These are phyloP conservation scores for Pseudomyrmex sp. DNA, from an alignment of 1,140 invertebrate genomes.

Conservation along the genomic window DNA sequence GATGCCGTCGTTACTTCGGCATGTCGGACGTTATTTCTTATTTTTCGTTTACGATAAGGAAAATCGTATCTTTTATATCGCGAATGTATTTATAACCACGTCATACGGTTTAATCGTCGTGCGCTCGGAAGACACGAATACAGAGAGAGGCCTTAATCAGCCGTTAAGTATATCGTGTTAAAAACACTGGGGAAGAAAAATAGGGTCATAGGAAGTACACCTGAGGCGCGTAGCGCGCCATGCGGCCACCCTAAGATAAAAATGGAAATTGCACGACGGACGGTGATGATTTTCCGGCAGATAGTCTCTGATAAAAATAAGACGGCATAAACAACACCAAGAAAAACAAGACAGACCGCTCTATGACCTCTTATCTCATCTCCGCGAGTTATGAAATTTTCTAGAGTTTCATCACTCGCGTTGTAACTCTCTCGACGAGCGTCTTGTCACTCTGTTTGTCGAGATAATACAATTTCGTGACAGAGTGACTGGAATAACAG, in stretches of 20 bases:
- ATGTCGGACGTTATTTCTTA: not conserved
- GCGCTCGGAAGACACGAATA: slow-evolving; percentile 44
- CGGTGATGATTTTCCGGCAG: slow-evolving; percentile 57
- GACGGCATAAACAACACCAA: slow-evolving; percentile 54
- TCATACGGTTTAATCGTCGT: slow-evolving; percentile 40
- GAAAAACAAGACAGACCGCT: slow-evolving; percentile 48
- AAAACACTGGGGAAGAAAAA: slow-evolving; percentile 60
- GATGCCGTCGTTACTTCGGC: slow-evolving; percentile 26
- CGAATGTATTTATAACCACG: slow-evolving; percentile 45
- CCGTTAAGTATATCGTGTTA: slow-evolving; percentile 57
- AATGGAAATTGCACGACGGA: slow-evolving; percentile 54
- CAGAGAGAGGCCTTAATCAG: slow-evolving; percentile 53
- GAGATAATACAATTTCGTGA: slow-evolving; percentile 55
- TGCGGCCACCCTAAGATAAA: slow-evolving; percentile 45
- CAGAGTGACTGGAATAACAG: slow-evolving; percentile 39
- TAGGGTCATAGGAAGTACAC: slow-evolving; percentile 61
- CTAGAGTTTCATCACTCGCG: slow-evolving; percentile 48
- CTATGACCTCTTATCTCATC: slow-evolving; percentile 46
- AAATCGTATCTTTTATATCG: slow-evolving; percentile 23
- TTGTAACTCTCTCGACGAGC: slow-evolving; percentile 31
- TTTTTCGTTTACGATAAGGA: not conserved
- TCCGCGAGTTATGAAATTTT: slow-evolving; percentile 52
- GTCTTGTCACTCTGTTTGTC: slow-evolving; percentile 52
- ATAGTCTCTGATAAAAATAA: slow-evolving; percentile 59
- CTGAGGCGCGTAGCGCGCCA: slow-evolving; percentile 33